Evolutionary conservation across 2,888 invertebrate genomes (phyloP).

Genomic region (Papilio gigon): DNA sequence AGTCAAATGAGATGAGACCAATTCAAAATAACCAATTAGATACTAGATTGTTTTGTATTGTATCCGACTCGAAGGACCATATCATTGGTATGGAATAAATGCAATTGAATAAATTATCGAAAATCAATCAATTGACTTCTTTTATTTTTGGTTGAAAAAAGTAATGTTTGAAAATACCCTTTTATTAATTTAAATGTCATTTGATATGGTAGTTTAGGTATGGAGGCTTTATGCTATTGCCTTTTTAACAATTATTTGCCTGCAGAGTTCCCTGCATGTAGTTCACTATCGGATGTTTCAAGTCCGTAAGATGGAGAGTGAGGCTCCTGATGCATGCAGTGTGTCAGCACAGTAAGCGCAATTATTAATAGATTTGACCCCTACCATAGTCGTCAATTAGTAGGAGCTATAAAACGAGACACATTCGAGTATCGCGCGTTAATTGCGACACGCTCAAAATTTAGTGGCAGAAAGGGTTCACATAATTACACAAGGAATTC

Average conservation of each 20-base stretch:
- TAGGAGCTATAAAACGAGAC: slow-evolving; percentile 55
- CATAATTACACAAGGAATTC: slow-evolving; percentile 63
- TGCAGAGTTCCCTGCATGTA: not conserved
- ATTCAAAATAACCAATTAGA: not conserved
- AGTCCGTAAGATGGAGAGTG: not conserved
- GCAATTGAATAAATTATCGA: too few relatives aligned
- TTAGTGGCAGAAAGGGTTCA: slow-evolving; percentile 59
- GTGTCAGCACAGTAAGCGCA: slow-evolving; percentile 45
- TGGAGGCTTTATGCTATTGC: not conserved
- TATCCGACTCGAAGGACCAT: slow-evolving; percentile 5
- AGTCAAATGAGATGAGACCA: not conserved
- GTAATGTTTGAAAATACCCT: not conserved
- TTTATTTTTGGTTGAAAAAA: not conserved
- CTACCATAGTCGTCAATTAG: slow-evolving; percentile 54
- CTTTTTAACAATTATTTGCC: not conserved
- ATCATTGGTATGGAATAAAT: not conserved
- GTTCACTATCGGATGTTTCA: not conserved
- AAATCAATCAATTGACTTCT: not conserved
- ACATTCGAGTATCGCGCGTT: slow-evolving; percentile 57
- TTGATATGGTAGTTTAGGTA: not conserved
- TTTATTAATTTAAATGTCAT: not conserved
- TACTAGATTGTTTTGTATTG: not conserved
- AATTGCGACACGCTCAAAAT: slow-evolving; percentile 59
- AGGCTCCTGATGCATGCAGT: slow-evolving; percentile 16
- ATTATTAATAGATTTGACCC: slow-evolving; percentile 58